Evolutionary conservation across 1,140 invertebrate species (phyloP).

Genomic region (Anthonomus grandis): DNA sequence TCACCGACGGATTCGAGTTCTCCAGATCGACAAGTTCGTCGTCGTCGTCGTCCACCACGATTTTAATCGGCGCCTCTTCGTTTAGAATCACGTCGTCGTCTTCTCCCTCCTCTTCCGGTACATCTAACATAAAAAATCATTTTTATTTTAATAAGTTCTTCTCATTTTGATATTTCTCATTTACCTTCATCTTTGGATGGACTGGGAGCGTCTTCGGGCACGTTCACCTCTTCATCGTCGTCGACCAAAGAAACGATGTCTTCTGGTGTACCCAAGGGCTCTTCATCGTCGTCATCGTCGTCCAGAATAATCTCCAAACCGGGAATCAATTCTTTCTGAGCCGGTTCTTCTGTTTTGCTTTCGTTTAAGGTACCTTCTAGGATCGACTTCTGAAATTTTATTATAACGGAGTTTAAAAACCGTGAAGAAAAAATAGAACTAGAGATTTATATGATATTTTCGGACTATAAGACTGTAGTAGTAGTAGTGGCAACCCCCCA

Average conservation of each 20-base stretch:
- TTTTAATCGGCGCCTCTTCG: slow-evolving; percentile 42
- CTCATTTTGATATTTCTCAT: too few relatives aligned
- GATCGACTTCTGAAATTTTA: slow-evolving; percentile 36
- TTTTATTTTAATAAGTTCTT: neutral
- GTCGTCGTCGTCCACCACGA: slow-evolving; percentile 53
- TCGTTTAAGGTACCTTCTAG: slow-evolving; percentile 34
- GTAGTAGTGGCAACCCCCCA: neutral
- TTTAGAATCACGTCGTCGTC: slow-evolving; percentile 60
- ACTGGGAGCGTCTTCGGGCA: slow-evolving; percentile 20
- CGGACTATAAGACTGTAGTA: neutral
- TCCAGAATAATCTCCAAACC: slow-evolving; percentile 41
- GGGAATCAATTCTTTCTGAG: slow-evolving; percentile 33
- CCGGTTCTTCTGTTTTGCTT: slow-evolving; percentile 15
- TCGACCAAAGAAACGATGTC: slow-evolving; percentile 34
- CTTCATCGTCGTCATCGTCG: slow-evolving; percentile 42
- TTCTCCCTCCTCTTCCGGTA: slow-evolving; percentile 37
- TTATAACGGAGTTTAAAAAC: too few relatives aligned
- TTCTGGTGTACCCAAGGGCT: slow-evolving; percentile 27
- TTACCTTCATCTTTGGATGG: slow-evolving; percentile 16
- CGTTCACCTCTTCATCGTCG: slow-evolving; percentile 41
- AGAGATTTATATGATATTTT: neutral
- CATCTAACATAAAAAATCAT: neutral
- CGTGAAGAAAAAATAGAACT: neutral
- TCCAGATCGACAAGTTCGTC: slow-evolving; percentile 49
- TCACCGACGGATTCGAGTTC: neutral